A percentile compares a stretch with the other conserved stretches of the same genome.
phyloP scores from a whole-genome alignment of 2,113 vertebrate genomes.

The Diadophis punctatus region DNA sequence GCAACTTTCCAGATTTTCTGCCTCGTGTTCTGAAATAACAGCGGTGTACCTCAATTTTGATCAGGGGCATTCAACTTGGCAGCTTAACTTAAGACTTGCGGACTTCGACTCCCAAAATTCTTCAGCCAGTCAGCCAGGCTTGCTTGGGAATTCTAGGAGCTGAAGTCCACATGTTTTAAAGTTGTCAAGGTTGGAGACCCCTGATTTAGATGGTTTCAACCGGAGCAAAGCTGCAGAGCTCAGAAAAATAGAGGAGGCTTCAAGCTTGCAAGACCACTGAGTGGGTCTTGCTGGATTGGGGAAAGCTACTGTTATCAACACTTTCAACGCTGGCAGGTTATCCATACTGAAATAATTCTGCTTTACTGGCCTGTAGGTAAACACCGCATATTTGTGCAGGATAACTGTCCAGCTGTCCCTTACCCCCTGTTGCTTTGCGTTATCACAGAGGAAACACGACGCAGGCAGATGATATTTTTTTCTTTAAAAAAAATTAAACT shows the following conservation, averaged over 20 bases:
- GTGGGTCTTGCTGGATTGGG: conserved; percentile 37
- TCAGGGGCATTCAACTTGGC: background rate
- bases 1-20: background rate
- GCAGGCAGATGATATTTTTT: conserved; percentile 59
- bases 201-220: background rate
- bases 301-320: conserved; percentile 60
- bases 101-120: background rate
- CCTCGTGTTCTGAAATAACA: background rate
- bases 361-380: conserved; percentile 57
- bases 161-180: background rate
- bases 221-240: conserved; percentile 19
- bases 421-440: conserved; percentile 47
- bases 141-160: background rate
- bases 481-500: conserved; percentile 18
- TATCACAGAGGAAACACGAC: conserved; percentile 74
- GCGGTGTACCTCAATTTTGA: background rate
- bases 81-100: background rate
- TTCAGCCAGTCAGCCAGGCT: background rate
- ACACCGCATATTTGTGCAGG: conserved; percentile 72
- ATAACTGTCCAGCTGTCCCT: conserved; percentile 41
- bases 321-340: conserved; percentile 43
- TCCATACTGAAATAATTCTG: conserved; percentile 44
- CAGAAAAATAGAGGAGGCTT: conserved; percentile 51
- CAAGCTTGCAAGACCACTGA: conserved; percentile 56
- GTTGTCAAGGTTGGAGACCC: background rate